Percentiles rank a stretch among this genome's conserved stretches.
phyloP scores from a whole-genome alignment of 1,140 invertebrate species.

The Holotrichia oblita region DNA sequence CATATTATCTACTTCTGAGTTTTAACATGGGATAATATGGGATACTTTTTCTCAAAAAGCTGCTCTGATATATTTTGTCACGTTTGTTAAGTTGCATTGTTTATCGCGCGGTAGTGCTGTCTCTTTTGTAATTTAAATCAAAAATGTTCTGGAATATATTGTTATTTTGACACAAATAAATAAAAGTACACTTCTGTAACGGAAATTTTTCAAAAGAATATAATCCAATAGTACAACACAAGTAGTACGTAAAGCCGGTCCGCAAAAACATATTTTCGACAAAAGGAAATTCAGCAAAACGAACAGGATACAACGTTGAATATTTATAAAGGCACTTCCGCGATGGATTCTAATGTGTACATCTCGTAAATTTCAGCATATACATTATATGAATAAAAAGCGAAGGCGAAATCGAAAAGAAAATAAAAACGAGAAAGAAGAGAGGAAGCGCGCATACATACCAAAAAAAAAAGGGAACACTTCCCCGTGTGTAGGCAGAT shows the following conservation, averaged over 20 bases:
- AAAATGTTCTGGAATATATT: too few species aligned
- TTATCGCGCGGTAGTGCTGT: too few species aligned
- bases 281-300: not conserved
- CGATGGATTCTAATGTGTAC: constrained; percentile 16
- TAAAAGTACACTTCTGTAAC: too few species aligned
- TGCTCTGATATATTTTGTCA: too few species aligned
- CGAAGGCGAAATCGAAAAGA: not conserved
- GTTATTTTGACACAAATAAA: too few species aligned
- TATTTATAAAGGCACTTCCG: constrained; percentile 20
- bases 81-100: too few species aligned
- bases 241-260: not conserved
- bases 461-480: not conserved
- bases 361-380: constrained; percentile 13
- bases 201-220: not conserved
- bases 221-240: constrained; percentile 8
- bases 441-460: not conserved
- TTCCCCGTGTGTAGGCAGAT: not conserved
- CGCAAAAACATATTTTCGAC: not conserved
- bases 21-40: too few species aligned
- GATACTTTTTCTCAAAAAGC: too few species aligned
- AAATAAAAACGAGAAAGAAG: not conserved
- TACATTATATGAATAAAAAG: constrained; percentile 18
- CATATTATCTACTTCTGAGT: too few species aligned
- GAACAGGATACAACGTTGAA: constrained; percentile 4
- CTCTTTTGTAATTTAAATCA: too few species aligned